phyloP scores from a whole-genome alignment of 2,113 vertebrate species.

The Oncorhynchus nerka region DNA sequence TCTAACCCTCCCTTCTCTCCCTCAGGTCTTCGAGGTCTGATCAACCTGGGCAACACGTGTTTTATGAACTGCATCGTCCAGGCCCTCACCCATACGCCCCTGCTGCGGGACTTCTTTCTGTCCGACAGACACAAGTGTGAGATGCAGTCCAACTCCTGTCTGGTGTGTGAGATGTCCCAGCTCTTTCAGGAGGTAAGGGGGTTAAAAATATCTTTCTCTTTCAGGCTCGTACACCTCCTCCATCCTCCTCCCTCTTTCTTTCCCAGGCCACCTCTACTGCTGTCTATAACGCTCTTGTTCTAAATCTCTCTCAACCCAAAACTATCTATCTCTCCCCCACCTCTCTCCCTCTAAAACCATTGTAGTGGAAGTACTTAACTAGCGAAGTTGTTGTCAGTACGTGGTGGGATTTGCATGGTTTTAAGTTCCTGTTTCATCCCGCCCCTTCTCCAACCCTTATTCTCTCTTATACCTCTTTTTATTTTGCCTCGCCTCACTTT shows the following conservation, averaged over 20 bases:
- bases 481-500: neutral
- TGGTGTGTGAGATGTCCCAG: conserved; percentile 98
- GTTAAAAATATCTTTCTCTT: neutral
- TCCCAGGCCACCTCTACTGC: neutral
- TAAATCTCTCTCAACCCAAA: neutral
- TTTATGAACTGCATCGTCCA: conserved; percentile 99
- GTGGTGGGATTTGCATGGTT: neutral
- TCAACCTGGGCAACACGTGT: conserved; percentile 98
- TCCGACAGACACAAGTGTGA: conserved; percentile 97
- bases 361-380: neutral
- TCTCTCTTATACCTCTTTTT: conserved; percentile 5
- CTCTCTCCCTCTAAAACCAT: neutral
- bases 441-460: neutral
- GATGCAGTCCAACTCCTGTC: conserved; percentile 98
- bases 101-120: conserved; percentile 97
- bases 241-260: neutral
- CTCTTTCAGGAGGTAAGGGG: conserved; percentile 93
- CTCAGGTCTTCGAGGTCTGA: conserved; percentile 92
- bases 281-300: conserved; percentile 3
- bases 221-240: neutral
- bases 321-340: too few species aligned
- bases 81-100: conserved; percentile 95
- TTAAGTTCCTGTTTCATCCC: neutral
- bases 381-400: neutral
- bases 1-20: conserved; percentile 12